Evolutionary conservation across 2,113 vertebrate genomes (phyloP).

Genomic region (Delphinapterus leucas): DNA sequence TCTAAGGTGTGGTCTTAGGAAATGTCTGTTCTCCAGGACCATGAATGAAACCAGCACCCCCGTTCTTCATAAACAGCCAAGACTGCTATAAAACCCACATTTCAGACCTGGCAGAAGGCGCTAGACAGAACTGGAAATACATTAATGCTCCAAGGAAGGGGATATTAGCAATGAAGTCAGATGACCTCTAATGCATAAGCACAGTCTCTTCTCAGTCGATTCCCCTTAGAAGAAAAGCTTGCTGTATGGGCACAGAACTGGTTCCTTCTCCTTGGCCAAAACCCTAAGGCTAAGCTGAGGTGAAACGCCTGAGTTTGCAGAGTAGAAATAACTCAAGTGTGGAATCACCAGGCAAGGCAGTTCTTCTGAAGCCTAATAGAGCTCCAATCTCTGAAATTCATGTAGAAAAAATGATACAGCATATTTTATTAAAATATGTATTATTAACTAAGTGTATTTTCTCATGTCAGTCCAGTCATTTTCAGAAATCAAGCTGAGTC

Average conservation of each 20-base stretch:
- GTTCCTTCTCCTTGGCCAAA: neutral
- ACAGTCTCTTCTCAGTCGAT: slow-evolving; percentile 20
- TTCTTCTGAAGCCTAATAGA: neutral
- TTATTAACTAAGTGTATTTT: neutral
- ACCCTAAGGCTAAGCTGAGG: neutral
- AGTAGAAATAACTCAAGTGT: neutral
- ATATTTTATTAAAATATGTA: neutral
- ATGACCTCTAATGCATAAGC: neutral
- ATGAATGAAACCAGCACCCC: slow-evolving; percentile 65
- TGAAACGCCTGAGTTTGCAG: neutral
- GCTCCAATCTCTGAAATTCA: neutral
- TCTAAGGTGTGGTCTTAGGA: slow-evolving; percentile 65
- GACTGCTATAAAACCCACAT: slow-evolving; percentile 67
- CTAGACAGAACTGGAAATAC: slow-evolving; percentile 29
- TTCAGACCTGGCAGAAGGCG: slow-evolving; percentile 57
- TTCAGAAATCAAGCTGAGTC: neutral
- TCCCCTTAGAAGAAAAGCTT: slow-evolving; percentile 9
- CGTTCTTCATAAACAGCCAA: slow-evolving; percentile 47
- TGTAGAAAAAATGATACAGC: neutral
- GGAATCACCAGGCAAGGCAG: neutral
- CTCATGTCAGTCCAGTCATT: neutral
- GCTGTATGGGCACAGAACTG: neutral
- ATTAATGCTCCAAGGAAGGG: neutral
- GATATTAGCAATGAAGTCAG: slow-evolving; percentile 17
- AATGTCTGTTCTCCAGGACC: slow-evolving; percentile 63